These are phyloP conservation scores for Calameuta pallipes DNA, from an alignment of 2,888 invertebrate genomes.

Conservation along the genomic window DNA sequence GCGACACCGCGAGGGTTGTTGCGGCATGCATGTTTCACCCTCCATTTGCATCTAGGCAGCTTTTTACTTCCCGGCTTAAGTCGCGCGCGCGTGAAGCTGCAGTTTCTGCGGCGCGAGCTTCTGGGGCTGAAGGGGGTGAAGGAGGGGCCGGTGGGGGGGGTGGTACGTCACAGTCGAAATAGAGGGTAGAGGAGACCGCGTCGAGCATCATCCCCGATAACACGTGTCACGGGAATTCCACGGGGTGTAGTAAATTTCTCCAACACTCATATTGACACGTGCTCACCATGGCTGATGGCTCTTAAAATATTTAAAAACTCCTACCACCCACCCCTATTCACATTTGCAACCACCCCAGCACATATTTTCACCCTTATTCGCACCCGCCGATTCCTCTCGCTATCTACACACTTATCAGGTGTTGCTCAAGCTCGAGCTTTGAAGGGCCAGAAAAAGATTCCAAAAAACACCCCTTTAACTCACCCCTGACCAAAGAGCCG, in stretches of 20 bases:
- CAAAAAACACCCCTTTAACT: neutral
- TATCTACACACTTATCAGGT: neutral
- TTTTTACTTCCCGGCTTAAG: conserved; percentile 42
- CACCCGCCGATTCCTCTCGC: neutral
- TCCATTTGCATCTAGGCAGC: conserved; percentile 44
- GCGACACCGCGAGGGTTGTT: neutral
- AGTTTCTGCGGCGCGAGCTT: conserved; percentile 22
- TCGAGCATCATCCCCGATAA: conserved; percentile 17
- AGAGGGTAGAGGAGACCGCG: conserved; percentile 18
- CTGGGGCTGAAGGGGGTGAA: neutral
- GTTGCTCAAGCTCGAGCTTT: neutral
- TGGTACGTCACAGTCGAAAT: conserved; percentile 9
- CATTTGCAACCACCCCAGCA: neutral
- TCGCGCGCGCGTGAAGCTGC: conserved; percentile 8
- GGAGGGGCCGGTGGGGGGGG: conserved; percentile 3
- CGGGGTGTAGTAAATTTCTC: conserved; percentile 37
- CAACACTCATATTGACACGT: conserved; percentile 45
- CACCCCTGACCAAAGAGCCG: neutral
- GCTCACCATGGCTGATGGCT: conserved; percentile 34
- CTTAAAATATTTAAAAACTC: conserved; percentile 38
- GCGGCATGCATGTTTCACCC: conserved; percentile 47
- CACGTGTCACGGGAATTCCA: conserved; percentile 35
- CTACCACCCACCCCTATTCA: neutral
- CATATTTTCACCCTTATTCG: neutral
- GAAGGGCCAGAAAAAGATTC: neutral